These are phyloP conservation scores for Clupea harengus DNA, from an alignment of 2,113 vertebrate species.

Conservation along the genomic window DNA sequence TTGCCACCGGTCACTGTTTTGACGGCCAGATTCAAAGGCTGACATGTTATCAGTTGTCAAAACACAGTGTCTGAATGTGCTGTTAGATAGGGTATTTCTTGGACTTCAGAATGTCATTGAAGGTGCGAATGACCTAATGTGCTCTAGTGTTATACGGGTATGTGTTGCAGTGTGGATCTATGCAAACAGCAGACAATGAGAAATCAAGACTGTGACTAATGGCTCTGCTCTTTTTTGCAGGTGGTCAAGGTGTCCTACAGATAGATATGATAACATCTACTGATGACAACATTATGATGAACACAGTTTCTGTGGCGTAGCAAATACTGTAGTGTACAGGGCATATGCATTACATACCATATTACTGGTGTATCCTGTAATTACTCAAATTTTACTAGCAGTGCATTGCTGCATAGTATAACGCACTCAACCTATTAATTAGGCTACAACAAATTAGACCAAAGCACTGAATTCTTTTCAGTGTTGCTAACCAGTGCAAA, in stretches of 20 bases:
- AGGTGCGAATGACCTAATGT: neutral
- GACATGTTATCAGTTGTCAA: neutral
- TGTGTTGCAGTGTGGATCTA: neutral
- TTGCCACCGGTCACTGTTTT: neutral
- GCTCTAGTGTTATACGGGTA: neutral
- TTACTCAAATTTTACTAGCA: neutral
- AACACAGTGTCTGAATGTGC: neutral
- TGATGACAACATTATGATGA: neutral
- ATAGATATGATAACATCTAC: neutral
- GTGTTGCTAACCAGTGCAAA: neutral
- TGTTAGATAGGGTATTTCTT: neutral
- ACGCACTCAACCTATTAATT: neutral
- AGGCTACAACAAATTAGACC: neutral
- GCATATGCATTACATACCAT: neutral
- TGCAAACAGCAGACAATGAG: neutral
- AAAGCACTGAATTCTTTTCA: neutral
- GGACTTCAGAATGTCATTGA: conserved; percentile 2
- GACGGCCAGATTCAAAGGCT: neutral
- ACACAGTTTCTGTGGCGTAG: neutral
- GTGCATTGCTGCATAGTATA: neutral
- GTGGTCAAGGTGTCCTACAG: neutral
- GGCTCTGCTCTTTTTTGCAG: no score
- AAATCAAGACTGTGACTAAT: neutral
- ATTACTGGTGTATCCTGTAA: neutral
- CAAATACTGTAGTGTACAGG: neutral